A percentile compares a stretch with the other conserved stretches of the same genome.
phyloP scores from a whole-genome alignment of 1,140 invertebrate genomes.

The Protaetia brevitarsis region DNA sequence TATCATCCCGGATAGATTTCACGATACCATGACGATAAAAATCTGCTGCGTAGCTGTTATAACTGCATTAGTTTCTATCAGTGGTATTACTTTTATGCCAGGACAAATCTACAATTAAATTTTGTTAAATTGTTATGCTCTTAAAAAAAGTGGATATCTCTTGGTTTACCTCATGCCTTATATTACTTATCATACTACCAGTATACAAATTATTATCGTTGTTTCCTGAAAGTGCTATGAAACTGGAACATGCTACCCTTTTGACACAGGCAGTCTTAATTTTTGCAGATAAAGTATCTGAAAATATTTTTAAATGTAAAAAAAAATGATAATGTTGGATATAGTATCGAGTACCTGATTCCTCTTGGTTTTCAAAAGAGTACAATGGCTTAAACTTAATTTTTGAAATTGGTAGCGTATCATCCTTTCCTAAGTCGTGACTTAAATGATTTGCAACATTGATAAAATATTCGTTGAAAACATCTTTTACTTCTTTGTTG shows the following conservation, averaged over 20 bases:
- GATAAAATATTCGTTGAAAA: constrained; percentile 25
- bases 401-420: constrained; percentile 19
- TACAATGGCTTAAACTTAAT: neutral
- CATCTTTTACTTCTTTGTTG: constrained; percentile 21
- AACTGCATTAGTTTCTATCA: neutral
- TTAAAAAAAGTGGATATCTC: neutral
- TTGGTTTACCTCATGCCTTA: constrained; percentile 7
- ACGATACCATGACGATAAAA: constrained; percentile 25
- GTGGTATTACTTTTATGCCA: constrained; percentile 19
- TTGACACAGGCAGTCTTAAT: neutral
- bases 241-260: constrained; percentile 16
- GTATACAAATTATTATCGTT: constrained; percentile 18
- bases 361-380: neutral
- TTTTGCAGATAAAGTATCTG: neutral
- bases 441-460: constrained; percentile 3
- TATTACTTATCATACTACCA: constrained; percentile 17
- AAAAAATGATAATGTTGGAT: neutral
- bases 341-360: neutral
- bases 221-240: constrained; percentile 23
- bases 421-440: neutral
- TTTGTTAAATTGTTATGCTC: neutral
- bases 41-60: constrained; percentile 21
- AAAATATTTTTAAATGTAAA: neutral
- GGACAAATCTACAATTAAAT: constrained; percentile 21
- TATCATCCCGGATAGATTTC: constrained; percentile 13